Conservation (phyloP, 2,888 invertebrate species). For the Drosophila falleni region DNA sequence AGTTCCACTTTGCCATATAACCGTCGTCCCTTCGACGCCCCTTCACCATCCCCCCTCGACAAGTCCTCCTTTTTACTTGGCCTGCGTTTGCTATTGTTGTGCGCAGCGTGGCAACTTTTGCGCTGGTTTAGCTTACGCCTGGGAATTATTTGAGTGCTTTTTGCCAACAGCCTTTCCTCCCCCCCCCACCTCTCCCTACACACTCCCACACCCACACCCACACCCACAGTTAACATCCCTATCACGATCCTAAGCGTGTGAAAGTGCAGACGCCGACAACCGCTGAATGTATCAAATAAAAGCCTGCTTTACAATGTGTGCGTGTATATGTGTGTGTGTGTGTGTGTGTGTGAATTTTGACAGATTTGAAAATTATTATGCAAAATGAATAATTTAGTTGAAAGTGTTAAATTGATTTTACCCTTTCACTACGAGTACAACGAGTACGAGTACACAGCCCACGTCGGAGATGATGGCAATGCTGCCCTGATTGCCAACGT, state of each 20-base stretch:
- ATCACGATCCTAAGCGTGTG: constrained; percentile 69
- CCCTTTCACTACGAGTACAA: constrained; percentile 59
- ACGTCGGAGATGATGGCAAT: constrained; percentile 62
- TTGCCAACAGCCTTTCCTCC: constrained; percentile 35
- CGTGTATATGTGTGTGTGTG: constrained; percentile 31
- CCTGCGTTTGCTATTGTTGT: constrained; percentile 67
- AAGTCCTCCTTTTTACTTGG: constrained; percentile 14
- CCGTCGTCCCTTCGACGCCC: background rate
- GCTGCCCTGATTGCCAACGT: constrained; percentile 41
- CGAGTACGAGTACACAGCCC: constrained; percentile 9
- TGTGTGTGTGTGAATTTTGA: constrained; percentile 72
- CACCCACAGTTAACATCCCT: constrained; percentile 27
- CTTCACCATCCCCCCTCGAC: background rate
- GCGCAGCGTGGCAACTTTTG: constrained; percentile 72
- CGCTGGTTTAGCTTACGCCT: constrained; percentile 80
- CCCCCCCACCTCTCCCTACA: too few relatives aligned
- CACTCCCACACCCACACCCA: background rate
- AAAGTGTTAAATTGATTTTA: constrained; percentile 84
- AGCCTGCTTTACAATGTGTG: constrained; percentile 48
- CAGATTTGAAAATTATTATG: constrained; percentile 83
- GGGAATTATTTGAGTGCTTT: constrained; percentile 82
- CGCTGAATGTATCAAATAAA: constrained; percentile 67
- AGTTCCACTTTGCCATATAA: constrained; percentile 56
- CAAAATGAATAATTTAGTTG: constrained; percentile 83
- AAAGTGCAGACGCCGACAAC: constrained; percentile 77